Percentiles rank a stretch among this genome's conserved stretches.
Evolutionary conservation across 1,140 invertebrate species (phyloP).

Genomic region (Maconellicoccus hirsutus): DNA sequence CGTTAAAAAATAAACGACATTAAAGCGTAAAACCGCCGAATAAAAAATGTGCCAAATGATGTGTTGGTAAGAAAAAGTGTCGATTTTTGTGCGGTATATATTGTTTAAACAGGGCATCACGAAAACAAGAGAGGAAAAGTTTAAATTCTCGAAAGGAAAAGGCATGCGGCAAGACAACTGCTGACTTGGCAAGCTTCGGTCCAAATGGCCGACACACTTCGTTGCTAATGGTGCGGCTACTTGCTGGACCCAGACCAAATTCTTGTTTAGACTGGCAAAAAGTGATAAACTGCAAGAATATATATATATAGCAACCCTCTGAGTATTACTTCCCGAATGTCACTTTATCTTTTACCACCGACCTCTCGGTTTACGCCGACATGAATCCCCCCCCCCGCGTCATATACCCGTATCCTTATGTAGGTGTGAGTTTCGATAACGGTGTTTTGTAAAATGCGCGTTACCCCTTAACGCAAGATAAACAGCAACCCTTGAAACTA

Average conservation of each 20-base stretch:
- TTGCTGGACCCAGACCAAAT: constrained; percentile 19
- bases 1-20: constrained; percentile 17
- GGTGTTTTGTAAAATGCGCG: constrained; percentile 13
- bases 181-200: constrained; percentile 18
- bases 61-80: constrained; percentile 14
- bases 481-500: constrained; percentile 14
- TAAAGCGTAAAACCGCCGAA: constrained; percentile 2
- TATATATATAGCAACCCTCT: constrained; percentile 6
- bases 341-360: neutral
- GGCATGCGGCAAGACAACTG: constrained; percentile 14
- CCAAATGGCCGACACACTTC: constrained; percentile 18
- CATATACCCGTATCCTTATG: neutral
- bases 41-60: constrained; percentile 15
- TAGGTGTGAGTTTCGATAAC: constrained; percentile 14
- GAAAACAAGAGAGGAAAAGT: neutral
- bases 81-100: constrained; percentile 4
- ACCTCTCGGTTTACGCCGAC: neutral
- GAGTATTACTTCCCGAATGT: constrained; percentile 7
- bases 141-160: constrained; percentile 10
- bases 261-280: constrained; percentile 22
- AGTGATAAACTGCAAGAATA: constrained; percentile 17
- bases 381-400: neutral
- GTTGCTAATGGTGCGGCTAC: constrained; percentile 21
- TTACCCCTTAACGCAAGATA: constrained; percentile 9
- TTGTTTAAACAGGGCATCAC: neutral